Evolutionary conservation across 1,140 invertebrate genomes (phyloP), one percentile per base, ranked within the genome.

Genomic region (Ceratoteleas bidentatus): DNA sequence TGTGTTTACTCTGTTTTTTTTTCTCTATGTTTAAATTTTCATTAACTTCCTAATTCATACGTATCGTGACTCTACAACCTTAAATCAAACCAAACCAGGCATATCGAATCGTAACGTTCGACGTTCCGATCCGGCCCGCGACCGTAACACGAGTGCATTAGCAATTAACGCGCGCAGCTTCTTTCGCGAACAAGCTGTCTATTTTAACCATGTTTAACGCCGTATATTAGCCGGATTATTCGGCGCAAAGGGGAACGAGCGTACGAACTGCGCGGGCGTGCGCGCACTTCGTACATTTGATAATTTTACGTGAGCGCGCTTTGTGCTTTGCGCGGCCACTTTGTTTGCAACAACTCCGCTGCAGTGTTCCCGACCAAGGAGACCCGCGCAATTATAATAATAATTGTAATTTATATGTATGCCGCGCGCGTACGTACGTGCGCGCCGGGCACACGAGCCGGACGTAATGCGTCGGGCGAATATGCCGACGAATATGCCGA

Each of bases 391-490:
- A 83, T 83, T 79, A 79, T 79, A 83, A 83, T 79, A 83, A 83
- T 83, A 83, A 83, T 79, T 79, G 81, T 83, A 83, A 83, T 79
- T 79, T 75, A 79, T 83, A 83, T 57, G 70, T 65, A 54, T 60
- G 74, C 43, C 53, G 54, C 50, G 54, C 50, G 68, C 43, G 64
- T 24, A 24, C 38, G 77, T 53, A 62, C 75, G 74, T 68, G 69
- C 60, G 54, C 58, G 38, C n/a, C 47, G 14, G 64, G 40, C 75
- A 58, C 60, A 16, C 65, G 24, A 64, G 43, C 60, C 72, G 68
- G 66, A 72, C 66, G 64, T 64, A 69, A 78, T 83, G 45, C 74
- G 69, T 69, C 53, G 80, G 57, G 68, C n/a, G n/a, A n/a, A n/a
- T n/a, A n/a, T n/a, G n/a, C n/a, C n/a, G n/a, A 77, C 80, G 68